Conservation (phyloP, 2,888 invertebrate species). For the Trissoscelio sp. region DNA sequence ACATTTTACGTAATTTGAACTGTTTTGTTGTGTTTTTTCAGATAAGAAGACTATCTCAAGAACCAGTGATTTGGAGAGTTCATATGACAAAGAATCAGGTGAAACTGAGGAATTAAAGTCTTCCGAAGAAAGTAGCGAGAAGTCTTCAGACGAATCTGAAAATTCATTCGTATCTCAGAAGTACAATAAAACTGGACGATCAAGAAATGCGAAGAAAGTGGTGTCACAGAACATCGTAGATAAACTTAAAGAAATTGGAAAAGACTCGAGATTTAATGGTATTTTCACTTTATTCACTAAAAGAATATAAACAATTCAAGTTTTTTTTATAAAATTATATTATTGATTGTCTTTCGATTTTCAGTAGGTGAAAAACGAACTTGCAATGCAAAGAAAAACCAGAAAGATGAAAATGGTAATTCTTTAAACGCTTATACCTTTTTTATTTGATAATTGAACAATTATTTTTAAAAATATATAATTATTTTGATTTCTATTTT, state of each 20-base stretch:
- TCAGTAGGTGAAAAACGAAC: conserved; percentile 3
- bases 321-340: conserved; percentile 21
- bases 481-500: conserved; percentile 29
- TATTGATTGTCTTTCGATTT: conserved; percentile 5
- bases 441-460: conserved; percentile 14
- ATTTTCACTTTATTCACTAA: conserved; percentile 18
- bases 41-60: conserved; percentile 11
- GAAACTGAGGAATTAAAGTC: conserved; percentile 19
- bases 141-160: conserved; percentile 11
- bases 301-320: conserved; percentile 3
- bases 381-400: conserved; percentile 16
- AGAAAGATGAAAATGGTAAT: conserved; percentile 18
- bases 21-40: conserved; percentile 20
- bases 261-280: conserved; percentile 20
- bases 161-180: background rate
- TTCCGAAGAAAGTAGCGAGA: conserved; percentile 7
- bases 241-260: conserved; percentile 31
- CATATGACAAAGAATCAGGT: conserved; percentile 12
- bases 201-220: conserved; percentile 8
- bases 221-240: conserved; percentile 1
- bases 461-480: conserved; percentile 12
- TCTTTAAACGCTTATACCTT: conserved; percentile 11
- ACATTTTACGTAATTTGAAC: too few relatives aligned
- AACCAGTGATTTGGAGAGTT: conserved; percentile 12
- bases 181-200: conserved; percentile 6